Evolutionary conservation across 1,140 invertebrate genomes (phyloP).

Genomic region (Apis laboriosa): DNA sequence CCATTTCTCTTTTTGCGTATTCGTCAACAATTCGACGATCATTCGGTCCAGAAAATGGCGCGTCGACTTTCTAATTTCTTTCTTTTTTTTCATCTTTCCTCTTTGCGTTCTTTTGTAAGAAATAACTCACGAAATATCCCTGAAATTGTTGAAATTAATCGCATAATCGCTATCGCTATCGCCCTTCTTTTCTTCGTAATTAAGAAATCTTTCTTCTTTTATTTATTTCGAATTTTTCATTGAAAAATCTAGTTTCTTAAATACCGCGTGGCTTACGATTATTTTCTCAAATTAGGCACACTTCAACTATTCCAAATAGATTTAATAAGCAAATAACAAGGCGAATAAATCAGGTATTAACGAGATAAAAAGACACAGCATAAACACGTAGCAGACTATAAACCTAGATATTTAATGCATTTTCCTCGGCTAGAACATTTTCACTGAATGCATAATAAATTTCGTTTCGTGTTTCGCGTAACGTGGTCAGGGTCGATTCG

Average conservation of each 20-base stretch:
- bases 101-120: background rate
- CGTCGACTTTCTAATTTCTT: background rate
- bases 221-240: too few relatives aligned
- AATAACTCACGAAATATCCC: too few relatives aligned
- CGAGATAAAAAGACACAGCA: background rate
- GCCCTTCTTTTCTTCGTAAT: too few relatives aligned
- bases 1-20: background rate
- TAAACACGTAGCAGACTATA: background rate
- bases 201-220: too few relatives aligned
- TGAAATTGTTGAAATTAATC: too few relatives aligned
- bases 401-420: background rate
- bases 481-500: constrained; percentile 8
- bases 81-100: background rate
- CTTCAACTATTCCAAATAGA: too few relatives aligned
- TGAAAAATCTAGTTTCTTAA: too few relatives aligned
- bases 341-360: background rate
- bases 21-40: background rate
- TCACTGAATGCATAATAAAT: constrained; percentile 44
- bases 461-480: constrained; percentile 26
- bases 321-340: too few relatives aligned
- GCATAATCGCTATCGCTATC: too few relatives aligned
- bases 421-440: constrained; percentile 25
- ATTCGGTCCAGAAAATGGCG: background rate
- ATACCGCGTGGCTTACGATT: too few relatives aligned
- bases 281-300: too few relatives aligned